phyloP scores from a whole-genome alignment of 2,797 vertebrate genomes.

The Rousettus madagascariensis region DNA sequence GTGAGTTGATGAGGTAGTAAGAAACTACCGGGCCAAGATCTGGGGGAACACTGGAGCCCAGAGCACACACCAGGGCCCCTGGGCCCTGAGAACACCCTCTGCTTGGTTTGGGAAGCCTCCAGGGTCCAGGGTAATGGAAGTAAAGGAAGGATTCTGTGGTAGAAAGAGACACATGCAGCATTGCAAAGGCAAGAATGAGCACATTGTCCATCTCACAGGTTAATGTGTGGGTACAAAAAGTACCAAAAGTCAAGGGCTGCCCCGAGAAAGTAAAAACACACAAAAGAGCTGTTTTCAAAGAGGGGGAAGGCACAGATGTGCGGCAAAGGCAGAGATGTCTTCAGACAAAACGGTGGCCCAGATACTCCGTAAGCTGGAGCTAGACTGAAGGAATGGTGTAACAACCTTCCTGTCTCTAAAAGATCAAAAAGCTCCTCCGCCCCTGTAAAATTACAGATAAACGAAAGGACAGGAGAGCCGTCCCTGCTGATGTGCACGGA shows the following conservation, averaged over 20 bases:
- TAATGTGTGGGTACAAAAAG: not conserved
- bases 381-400: not conserved
- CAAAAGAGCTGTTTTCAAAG: not conserved
- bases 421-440: not conserved
- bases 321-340: not conserved
- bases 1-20: not conserved
- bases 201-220: not conserved
- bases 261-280: not conserved
- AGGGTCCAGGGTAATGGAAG: not conserved
- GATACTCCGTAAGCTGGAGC: not conserved
- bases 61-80: too few species aligned
- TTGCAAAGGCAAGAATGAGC: not conserved
- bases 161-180: not conserved
- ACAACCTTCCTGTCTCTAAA: not conserved
- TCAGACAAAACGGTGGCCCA: not conserved
- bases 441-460: not conserved
- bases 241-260: not conserved
- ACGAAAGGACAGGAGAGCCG: not conserved
- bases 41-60: not conserved
- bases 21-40: not conserved
- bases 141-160: not conserved
- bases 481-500: not conserved
- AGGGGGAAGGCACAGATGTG: not conserved
- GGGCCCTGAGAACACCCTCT: not conserved
- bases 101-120: not conserved